These are phyloP conservation scores for Ovis canadensis DNA, from an alignment of 2,113 vertebrate species.

Conservation along the genomic window DNA sequence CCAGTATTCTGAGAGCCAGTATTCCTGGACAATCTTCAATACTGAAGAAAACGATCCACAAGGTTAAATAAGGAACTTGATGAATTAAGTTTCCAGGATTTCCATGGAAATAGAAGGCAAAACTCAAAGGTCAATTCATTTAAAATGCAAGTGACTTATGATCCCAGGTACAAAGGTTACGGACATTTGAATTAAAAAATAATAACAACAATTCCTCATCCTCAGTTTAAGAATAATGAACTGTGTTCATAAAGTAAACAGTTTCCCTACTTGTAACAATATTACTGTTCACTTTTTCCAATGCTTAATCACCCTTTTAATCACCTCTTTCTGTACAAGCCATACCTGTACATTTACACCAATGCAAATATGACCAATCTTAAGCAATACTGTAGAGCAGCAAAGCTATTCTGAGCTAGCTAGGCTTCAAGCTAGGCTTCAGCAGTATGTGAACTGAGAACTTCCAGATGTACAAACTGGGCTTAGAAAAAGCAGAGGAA, in stretches of 20 bases:
- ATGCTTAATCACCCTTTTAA: background rate
- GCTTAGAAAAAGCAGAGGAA: background rate
- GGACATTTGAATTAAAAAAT: background rate
- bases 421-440: background rate
- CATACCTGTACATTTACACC: background rate
- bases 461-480: background rate
- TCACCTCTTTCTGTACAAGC: background rate
- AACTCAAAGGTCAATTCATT: background rate
- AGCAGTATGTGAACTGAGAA: background rate
- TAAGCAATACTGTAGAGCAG: background rate
- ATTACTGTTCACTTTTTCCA: background rate
- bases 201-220: background rate
- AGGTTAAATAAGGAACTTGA: background rate
- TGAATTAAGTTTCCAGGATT: background rate
- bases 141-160: background rate
- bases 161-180: background rate
- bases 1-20: background rate
- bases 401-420: background rate
- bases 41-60: background rate
- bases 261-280: background rate
- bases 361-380: background rate
- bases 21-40: background rate
- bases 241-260: background rate
- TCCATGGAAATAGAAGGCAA: background rate
- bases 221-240: background rate